phyloP scores from a whole-genome alignment of 2,113 vertebrate genomes.

The Herpetotheres cachinnans region DNA sequence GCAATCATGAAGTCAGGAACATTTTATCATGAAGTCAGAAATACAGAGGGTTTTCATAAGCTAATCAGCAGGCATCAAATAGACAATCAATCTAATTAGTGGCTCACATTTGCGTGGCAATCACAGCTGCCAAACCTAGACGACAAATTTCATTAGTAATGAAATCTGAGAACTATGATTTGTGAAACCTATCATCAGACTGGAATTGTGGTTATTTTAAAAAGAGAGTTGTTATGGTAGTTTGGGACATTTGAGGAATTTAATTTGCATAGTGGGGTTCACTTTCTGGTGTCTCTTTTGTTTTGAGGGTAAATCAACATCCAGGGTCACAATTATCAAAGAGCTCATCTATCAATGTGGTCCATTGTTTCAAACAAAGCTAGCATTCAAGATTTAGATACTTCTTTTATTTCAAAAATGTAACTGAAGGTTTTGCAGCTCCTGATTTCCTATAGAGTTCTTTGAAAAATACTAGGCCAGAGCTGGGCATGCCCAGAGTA shows the following conservation, averaged over 20 bases:
- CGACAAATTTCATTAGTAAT: slow-evolving; percentile 75
- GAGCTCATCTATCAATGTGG: background rate
- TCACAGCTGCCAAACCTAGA: slow-evolving; percentile 72
- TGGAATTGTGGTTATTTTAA: slow-evolving; percentile 50
- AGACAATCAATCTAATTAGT: slow-evolving; percentile 83
- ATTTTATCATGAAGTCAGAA: slow-evolving; percentile 73
- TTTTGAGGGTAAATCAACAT: background rate
- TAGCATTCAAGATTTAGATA: background rate
- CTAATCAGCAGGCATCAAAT: slow-evolving; percentile 79
- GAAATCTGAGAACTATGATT: slow-evolving; percentile 72
- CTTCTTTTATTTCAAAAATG: background rate
- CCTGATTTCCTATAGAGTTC: background rate
- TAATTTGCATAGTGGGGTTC: background rate
- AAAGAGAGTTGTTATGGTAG: background rate
- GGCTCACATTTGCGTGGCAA: slow-evolving; percentile 73
- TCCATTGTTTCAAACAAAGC: background rate
- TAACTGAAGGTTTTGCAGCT: background rate
- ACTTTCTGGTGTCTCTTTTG: background rate
- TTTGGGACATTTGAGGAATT: slow-evolving; percentile 16
- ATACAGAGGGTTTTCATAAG: slow-evolving; percentile 78
- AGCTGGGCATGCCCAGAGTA: background rate
- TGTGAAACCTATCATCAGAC: slow-evolving; percentile 63
- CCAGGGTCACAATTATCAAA: background rate
- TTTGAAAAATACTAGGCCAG: background rate
- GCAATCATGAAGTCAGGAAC: slow-evolving; percentile 75